Base-by-base conservation (phyloP, 2,888 invertebrate species). In the Tenthredo scrophulariae region DNA sequence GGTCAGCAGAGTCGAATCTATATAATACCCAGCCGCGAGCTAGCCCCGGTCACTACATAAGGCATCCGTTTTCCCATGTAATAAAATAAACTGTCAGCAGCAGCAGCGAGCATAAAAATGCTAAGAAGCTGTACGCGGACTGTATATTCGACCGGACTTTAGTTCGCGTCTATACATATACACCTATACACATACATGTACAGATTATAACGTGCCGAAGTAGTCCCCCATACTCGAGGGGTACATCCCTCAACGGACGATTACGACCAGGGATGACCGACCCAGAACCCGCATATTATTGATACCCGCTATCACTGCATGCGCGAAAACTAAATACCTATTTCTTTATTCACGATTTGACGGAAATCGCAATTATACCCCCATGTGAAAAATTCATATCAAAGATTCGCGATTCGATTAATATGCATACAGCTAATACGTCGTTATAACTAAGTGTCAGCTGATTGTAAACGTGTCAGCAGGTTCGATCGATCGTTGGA, bases 1-100 rank as follows among this genome's bases (percentile, higher is more conserved):
- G 62, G 67, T 62, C 62, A 62, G 62, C 62, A 1, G 1, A 62
- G 62, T 62, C 62, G 54, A 62, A 29, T 62, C 62, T 22, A 26
- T 22, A 29, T 67, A 18, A 43, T 10, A 29, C 4, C 0, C 65
- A 5, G 65, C 72, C 40, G 22, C 13, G 22, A 29, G 26, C 26
- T 29, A 62, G 33, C 18, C 15, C 29, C 26, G 72, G 72, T 74
- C 22, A 43, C 72, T 74, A 37, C 15, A 74, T 29, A 40, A 43
- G 72, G 26, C 22, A 40, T 43, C 72, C 72, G 72, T 40, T 87
- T 87, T 89, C 72, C 88, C 87, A 90, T 90, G 89, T 90, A 92
- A 92, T 91, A 92, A 92, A 92, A 92, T 93, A 93, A 92, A 92
- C 91, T 93, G 93, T 93, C 93, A 93, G 91, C 92, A 87, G 91